Evolutionary conservation across 2,797 vertebrate genomes (phyloP), one percentile per base, ranked within the genome.

Genomic region (Saxicola maurus): DNA sequence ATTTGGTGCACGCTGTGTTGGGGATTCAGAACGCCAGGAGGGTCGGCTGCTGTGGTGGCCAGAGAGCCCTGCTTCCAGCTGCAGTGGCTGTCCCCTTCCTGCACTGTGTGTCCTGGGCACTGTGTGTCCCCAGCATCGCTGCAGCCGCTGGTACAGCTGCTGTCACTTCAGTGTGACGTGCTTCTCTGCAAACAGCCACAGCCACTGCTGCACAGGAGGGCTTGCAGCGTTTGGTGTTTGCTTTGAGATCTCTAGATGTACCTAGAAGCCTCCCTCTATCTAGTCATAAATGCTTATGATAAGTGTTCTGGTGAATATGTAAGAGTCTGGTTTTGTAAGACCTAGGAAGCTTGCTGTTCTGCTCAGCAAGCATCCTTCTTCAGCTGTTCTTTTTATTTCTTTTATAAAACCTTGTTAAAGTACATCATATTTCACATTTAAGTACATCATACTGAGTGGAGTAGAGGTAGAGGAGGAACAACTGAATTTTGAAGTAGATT

Each of bases 1-100:
- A 64, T 80, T 48, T 0, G 0, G 43, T 45, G 37, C n/a, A 4
- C 0, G 0, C 13, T 69, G 55, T 13, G 4, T 11, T 48, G 49
- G 53, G 37, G 24, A 31, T 56, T 35, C 21, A 9, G 35, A 75
- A 51, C 1, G 3, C 25, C 66, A 73, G 65, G 35, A 37, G 0
- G 0, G 43, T 55, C 1, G 0, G 17, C 8, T 12, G 18, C 10
- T 28, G 18, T 69, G 66, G 21, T 1, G 7, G 12, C 27, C 1
- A 2, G 28, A 9, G 27, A 60, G 25, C 14, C 24, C 43, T 66
- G 38, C 62, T 66, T 51, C 24, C 51, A 72, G 55, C 51, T 4
- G 1, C 45, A 8, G 30, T 18, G 60, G 24, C 42, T 72, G 33
- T 42, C 6, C 4, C 15, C 42, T 23, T 38, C 13, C 53, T n/a